phyloP scores from a whole-genome alignment of 2,888 invertebrate genomes.

The Pasiphila rectangulata region DNA sequence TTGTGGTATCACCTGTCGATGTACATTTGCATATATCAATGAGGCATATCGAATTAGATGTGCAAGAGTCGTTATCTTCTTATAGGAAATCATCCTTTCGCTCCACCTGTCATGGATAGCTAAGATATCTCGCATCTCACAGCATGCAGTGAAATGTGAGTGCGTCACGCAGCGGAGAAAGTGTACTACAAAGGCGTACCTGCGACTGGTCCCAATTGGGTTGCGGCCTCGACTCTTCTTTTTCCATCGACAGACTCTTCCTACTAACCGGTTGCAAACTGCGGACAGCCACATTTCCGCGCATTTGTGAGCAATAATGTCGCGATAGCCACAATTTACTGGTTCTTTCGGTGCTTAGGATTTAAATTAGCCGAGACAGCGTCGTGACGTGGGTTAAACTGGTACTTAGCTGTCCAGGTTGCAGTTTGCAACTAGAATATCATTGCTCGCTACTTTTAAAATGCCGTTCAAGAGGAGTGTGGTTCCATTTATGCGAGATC shows the following conservation, averaged over 20 bases:
- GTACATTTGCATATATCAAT: slow-evolving; percentile 27
- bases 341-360: slow-evolving; percentile 24
- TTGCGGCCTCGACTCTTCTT: slow-evolving; percentile 72
- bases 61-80: slow-evolving; percentile 20
- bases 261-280: slow-evolving; percentile 44
- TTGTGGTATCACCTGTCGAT: slow-evolving; percentile 47
- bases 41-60: slow-evolving; percentile 15
- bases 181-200: slow-evolving; percentile 73
- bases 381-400: slow-evolving; percentile 17
- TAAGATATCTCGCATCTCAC: slow-evolving; percentile 16
- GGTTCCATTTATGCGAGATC: slow-evolving; percentile 8
- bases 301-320: slow-evolving; percentile 36
- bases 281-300: slow-evolving; percentile 29
- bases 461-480: slow-evolving; percentile 14
- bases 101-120: slow-evolving; percentile 18
- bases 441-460: no score
- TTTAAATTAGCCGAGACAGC: slow-evolving; percentile 24
- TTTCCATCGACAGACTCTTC: slow-evolving; percentile 42
- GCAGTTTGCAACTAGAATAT: slow-evolving; percentile 13
- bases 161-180: slow-evolving; percentile 76
- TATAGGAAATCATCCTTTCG: slow-evolving; percentile 23
- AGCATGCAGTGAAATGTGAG: slow-evolving; percentile 63
- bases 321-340: slow-evolving; percentile 27
- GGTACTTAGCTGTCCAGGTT: slow-evolving; percentile 15
- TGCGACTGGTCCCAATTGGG: slow-evolving; percentile 76